These are phyloP conservation scores for Macquaria australasica DNA, from an alignment of 2,113 vertebrate genomes.

Conservation along the genomic window DNA sequence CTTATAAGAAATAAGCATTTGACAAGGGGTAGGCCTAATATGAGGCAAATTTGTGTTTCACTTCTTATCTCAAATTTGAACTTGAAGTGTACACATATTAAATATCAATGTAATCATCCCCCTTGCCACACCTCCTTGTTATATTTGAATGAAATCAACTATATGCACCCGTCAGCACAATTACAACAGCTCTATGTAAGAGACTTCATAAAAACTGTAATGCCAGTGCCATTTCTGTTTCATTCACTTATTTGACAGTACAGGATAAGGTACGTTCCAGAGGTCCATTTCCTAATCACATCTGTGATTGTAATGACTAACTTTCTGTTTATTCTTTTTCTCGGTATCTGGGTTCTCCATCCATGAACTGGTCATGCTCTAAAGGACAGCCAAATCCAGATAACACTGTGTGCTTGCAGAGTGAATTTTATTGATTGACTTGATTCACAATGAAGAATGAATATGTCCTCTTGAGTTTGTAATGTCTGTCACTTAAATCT, in stretches of 20 bases:
- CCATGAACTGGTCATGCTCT: slow-evolving; percentile 72
- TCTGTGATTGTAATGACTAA: slow-evolving; percentile 75
- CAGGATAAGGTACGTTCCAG: slow-evolving; percentile 54
- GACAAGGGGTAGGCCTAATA: neutral
- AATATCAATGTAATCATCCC: neutral
- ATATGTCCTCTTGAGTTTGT: neutral
- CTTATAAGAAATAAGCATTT: neutral
- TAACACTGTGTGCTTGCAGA: slow-evolving; percentile 54
- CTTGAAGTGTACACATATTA: neutral
- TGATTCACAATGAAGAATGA: slow-evolving; percentile 25
- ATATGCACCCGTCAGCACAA: neutral
- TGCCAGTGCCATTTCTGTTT: neutral
- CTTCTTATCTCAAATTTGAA: neutral
- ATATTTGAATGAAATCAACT: slow-evolving; percentile 1
- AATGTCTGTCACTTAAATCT: slow-evolving; percentile 7
- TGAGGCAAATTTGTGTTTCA: neutral
- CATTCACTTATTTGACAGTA: slow-evolving; percentile 23
- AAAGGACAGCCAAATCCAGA: slow-evolving; percentile 69
- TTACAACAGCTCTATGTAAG: slow-evolving; percentile 1
- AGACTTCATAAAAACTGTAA: neutral
- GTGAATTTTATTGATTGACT: slow-evolving; percentile 47
- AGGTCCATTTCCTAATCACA: slow-evolving; percentile 69
- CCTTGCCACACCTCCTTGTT: neutral
- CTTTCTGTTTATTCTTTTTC: slow-evolving; percentile 72
- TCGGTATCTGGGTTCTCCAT: slow-evolving; percentile 64